Conservation (phyloP, 2,797 vertebrate species). For the Silurus aristotelis region DNA sequence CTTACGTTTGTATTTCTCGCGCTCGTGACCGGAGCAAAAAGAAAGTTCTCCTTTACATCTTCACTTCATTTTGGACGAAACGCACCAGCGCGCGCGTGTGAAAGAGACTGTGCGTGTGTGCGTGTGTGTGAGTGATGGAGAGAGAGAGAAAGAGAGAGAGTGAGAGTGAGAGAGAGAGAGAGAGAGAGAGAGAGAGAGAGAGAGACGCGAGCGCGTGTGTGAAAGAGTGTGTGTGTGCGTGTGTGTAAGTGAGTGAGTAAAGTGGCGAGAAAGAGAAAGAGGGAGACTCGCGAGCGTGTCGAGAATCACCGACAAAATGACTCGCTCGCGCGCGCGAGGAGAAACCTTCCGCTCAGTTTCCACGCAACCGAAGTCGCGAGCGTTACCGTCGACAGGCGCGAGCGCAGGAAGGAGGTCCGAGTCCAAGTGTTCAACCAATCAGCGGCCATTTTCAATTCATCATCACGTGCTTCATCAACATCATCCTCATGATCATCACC, state of each 20-base stretch:
- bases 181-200: too few relatives aligned
- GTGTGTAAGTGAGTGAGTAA: background rate
- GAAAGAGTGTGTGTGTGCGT: background rate
- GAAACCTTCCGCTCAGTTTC: slow-evolving; percentile 67
- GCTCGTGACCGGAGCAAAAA: slow-evolving; percentile 6
- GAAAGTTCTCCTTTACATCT: slow-evolving; percentile 5
- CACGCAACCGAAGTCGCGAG: slow-evolving; percentile 68
- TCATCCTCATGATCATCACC: too few relatives aligned
- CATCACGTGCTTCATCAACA: background rate
- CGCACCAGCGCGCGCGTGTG: background rate
- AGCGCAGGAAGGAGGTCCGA: slow-evolving; percentile 2
- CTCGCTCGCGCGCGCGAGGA: slow-evolving; percentile 38
- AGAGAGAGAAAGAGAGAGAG: background rate
- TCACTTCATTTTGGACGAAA: background rate
- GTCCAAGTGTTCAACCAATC: background rate
- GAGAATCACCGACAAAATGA: background rate
- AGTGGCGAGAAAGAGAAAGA: background rate
- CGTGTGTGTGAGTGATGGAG: background rate
- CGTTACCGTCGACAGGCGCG: slow-evolving; percentile 48
- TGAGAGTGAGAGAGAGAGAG: background rate
- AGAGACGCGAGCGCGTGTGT: too few relatives aligned
- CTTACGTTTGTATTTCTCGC: slow-evolving; percentile 12
- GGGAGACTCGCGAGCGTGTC: background rate
- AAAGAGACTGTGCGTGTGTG: background rate
- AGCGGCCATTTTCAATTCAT: background rate